Base-by-base conservation (phyloP, 2,888 invertebrate species). In the Scaptomyza reducta region DNA sequence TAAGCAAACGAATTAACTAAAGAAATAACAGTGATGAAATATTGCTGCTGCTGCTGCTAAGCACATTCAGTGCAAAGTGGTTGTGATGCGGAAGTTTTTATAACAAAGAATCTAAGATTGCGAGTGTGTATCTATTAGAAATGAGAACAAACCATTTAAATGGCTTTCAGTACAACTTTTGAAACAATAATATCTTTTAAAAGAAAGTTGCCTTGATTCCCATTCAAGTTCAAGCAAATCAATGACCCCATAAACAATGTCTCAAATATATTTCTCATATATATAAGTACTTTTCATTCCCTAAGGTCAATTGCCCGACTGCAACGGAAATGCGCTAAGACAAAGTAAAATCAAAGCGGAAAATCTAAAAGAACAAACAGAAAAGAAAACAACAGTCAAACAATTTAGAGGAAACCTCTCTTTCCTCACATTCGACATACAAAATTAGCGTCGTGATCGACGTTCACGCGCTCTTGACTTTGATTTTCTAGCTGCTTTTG, bases 381-480 rank as follows among this genome's bases (percentile, higher is more conserved):
- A 11, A 25, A 2, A 35, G 13, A 44, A 44, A 44, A 25, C 25
- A 53, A 46, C 18, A 70, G 55, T 40, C 3, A 4, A 3, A 3
- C 13, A 33, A 33, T 13, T 33, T 13, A 31, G 31, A 31, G 10
- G 31, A 31, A 31, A 31, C 33, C 33, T 33, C 33, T 33, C 33
- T 33, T 13, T 31, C 3, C 31, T 31, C 31, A 27, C 46, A 56
- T 38, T 57, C 67, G 51, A 67, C 53, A 80, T 49, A 64, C 67
- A 63, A 68, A 80, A 63, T 75, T 77, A 66, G 74, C 65, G 40
- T 22, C 66, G 60, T 51, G 47, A 66, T 79, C 63, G 67, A 41
- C 55, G 49, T 40, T 45, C 56, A 46, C 51, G 61, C 68, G 80
- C 70, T 86, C 83, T 86, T 84, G 83, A 83, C 83, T 84, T 84